These are phyloP conservation scores for Cyclargus thomasi DNA, from an alignment of 1,140 invertebrate species.

Conservation along the genomic window DNA sequence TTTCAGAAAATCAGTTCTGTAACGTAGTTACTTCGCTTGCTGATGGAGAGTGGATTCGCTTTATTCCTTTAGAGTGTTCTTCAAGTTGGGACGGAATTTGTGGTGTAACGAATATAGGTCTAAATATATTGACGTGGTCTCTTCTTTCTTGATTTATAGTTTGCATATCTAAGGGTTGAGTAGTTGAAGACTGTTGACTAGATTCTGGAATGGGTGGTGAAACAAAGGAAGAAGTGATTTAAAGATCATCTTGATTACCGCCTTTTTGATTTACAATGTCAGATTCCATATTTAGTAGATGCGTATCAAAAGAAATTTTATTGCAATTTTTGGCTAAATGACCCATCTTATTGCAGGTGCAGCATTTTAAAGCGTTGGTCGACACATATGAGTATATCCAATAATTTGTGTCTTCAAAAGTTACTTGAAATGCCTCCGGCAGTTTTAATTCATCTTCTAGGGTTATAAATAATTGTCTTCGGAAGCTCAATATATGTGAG, in stretches of 20 bases:
- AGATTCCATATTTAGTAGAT: neutral
- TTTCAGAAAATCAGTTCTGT: too few species aligned
- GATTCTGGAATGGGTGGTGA: too few species aligned
- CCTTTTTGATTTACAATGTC: neutral
- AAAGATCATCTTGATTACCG: neutral
- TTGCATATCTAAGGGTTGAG: too few species aligned
- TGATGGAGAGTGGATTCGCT: neutral
- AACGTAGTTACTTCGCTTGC: neutral
- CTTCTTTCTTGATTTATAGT: too few species aligned
- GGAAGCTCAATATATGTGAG: constrained; percentile 23
- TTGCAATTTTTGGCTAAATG: constrained; percentile 31
- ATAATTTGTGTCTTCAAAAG: constrained; percentile 20
- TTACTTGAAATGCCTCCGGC: constrained; percentile 4
- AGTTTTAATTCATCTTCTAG: neutral
- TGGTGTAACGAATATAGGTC: neutral
- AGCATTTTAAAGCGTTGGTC: constrained; percentile 19
- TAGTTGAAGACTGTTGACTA: too few species aligned
- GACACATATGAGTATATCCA: constrained; percentile 20
- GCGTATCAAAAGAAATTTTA: neutral
- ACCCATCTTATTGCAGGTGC: constrained; percentile 18
- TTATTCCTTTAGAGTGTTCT: neutral
- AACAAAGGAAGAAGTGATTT: too few species aligned
- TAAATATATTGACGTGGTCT: neutral
- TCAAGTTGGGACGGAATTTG: neutral
- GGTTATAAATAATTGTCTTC: constrained; percentile 1